Evolutionary conservation across 2,888 invertebrate genomes (phyloP).

Genomic region (Stenoptilia bipunctidactyla): DNA sequence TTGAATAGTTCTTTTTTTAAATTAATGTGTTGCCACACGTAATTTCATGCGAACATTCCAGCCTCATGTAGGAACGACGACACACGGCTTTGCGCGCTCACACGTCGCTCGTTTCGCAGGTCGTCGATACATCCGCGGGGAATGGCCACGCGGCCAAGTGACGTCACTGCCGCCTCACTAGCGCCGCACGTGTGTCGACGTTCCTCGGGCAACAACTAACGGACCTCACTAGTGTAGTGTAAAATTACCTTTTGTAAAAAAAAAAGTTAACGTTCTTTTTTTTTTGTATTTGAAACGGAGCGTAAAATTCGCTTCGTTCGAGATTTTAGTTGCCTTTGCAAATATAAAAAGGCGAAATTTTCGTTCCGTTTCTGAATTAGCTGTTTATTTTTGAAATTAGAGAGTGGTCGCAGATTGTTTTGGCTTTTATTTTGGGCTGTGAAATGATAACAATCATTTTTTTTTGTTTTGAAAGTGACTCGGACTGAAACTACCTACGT

Average conservation of each 20-base stretch:
- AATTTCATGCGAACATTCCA: slow-evolving; percentile 22
- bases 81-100: slow-evolving; percentile 60
- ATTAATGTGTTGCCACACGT: not conserved
- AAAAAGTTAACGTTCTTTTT: slow-evolving; percentile 23
- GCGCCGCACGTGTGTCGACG: slow-evolving; percentile 64
- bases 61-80: slow-evolving; percentile 65
- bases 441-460: not conserved
- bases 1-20: not conserved
- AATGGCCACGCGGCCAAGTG: slow-evolving; percentile 58
- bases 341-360: slow-evolving; percentile 7
- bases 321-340: not conserved
- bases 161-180: slow-evolving; percentile 31
- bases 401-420: not conserved
- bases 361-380: not conserved
- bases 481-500: not conserved
- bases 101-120: slow-evolving; percentile 55
- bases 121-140: slow-evolving; percentile 46
- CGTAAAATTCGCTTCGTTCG: slow-evolving; percentile 4
- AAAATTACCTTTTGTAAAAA: slow-evolving; percentile 18
- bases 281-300: slow-evolving; percentile 17
- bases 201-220: slow-evolving; percentile 56
- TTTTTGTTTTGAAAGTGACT: not conserved
- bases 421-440: not conserved
- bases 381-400: not conserved
- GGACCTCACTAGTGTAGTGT: slow-evolving; percentile 67